Percentiles rank a stretch among this genome's conserved stretches.
Evolutionary conservation across 2,113 vertebrate genomes (phyloP).

Genomic region (Daubentonia madagascariensis): DNA sequence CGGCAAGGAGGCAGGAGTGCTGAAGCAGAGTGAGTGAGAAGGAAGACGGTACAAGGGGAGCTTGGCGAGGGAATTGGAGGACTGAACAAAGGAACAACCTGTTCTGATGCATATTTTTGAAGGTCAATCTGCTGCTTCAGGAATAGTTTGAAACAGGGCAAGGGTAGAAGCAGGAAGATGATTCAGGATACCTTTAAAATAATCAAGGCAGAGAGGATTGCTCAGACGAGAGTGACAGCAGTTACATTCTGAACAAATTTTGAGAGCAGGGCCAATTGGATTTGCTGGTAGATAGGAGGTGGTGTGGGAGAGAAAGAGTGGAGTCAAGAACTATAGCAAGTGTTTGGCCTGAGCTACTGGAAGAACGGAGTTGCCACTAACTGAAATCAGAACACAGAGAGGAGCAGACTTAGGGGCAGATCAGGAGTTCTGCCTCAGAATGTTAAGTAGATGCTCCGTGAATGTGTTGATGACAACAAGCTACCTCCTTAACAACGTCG

Average conservation of each 20-base stretch:
- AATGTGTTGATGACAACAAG: slow-evolving; percentile 29
- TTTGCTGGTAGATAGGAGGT: not conserved
- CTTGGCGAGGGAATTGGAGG: not conserved
- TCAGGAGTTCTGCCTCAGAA: not conserved
- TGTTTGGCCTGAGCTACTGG: not conserved
- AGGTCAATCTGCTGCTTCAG: not conserved
- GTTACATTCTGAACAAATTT: not conserved
- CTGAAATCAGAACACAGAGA: not conserved
- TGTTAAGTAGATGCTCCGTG: not conserved
- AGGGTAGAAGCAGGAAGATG: not conserved
- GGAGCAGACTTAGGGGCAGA: not conserved
- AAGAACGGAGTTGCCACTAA: not conserved
- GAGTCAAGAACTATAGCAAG: not conserved
- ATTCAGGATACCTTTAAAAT: not conserved
- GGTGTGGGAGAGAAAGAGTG: not conserved
- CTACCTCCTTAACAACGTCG: slow-evolving; percentile 4
- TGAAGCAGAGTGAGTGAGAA: not conserved
- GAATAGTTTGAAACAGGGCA: not conserved
- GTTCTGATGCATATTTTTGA: not conserved
- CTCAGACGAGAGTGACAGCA: not conserved
- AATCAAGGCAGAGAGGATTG: not conserved
- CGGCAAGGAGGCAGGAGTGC: not conserved
- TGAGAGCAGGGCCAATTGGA: not conserved
- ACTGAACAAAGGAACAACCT: not conserved
- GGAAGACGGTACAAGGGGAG: not conserved